Conservation (phyloP, 2,888 invertebrate species). For the Neoaliturus tenellus region DNA sequence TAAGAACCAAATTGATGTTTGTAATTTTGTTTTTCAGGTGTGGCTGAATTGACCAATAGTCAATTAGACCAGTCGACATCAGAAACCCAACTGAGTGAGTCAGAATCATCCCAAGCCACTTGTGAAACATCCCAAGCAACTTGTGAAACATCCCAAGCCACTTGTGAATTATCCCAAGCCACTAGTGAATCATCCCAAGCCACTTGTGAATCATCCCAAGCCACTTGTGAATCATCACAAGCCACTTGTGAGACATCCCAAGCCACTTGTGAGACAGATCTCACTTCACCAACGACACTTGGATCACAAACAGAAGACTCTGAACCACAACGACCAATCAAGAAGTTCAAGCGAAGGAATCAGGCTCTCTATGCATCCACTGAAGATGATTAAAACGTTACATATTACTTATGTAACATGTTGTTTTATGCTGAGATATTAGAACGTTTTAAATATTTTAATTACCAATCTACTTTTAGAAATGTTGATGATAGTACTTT, state of each 20-base stretch:
- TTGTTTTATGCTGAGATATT: not conserved
- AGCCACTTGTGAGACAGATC: not conserved
- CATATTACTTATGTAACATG: not conserved
- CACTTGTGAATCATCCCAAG: too few relatives aligned
- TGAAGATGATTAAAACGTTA: constrained; percentile 44
- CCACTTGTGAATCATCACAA: not conserved
- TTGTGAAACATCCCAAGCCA: not conserved
- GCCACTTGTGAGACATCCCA: not conserved
- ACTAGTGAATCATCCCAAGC: too few relatives aligned
- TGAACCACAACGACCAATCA: constrained; percentile 60
- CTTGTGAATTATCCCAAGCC: too few relatives aligned
- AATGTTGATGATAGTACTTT: too few relatives aligned
- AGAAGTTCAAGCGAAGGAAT: constrained; percentile 73
- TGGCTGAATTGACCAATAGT: not conserved
- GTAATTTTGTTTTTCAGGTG: not conserved
- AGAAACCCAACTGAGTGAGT: not conserved
- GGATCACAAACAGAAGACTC: not conserved
- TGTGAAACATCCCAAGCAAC: not conserved
- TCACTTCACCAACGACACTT: not conserved
- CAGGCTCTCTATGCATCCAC: constrained; percentile 69
- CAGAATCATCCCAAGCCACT: not conserved
- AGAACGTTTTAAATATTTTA: not conserved
- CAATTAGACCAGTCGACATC: not conserved
- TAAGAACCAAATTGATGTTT: too few relatives aligned
- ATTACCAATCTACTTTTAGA: not conserved